phyloP scores from a whole-genome alignment of 2,113 vertebrate species.

The Centropus unirufus region DNA sequence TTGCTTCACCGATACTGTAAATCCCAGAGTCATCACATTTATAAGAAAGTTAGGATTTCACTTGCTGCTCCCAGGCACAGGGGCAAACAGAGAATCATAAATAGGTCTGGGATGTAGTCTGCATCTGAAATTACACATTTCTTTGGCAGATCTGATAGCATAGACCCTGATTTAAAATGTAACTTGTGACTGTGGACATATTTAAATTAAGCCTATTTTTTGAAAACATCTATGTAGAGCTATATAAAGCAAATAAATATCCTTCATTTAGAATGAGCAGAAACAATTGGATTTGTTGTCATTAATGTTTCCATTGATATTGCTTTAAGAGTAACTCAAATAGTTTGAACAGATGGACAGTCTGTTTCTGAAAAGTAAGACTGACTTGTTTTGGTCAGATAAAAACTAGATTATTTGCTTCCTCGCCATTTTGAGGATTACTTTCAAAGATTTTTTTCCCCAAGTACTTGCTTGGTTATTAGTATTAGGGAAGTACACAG shows the following conservation, averaged over 20 bases:
- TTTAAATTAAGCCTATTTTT: neutral
- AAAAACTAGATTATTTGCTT: neutral
- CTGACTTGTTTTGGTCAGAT: neutral
- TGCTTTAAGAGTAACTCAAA: neutral
- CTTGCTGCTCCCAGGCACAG: neutral
- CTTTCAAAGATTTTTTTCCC: neutral
- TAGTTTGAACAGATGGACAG: neutral
- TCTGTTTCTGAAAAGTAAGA: neutral
- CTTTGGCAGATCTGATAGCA: neutral
- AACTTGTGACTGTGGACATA: neutral
- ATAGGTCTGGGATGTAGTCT: neutral
- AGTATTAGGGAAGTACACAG: neutral
- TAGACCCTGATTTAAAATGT: neutral
- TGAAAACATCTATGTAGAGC: neutral
- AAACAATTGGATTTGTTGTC: neutral
- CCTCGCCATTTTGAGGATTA: neutral
- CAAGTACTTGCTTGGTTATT: neutral
- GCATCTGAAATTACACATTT: neutral
- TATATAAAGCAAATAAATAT: neutral
- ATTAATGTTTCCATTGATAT: neutral
- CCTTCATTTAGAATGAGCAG: neutral
- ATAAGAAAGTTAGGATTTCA: neutral
- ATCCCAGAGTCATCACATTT: neutral
- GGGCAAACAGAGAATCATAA: neutral
- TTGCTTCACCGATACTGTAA: neutral